phyloP scores from a whole-genome alignment of 2,797 vertebrate species.

The Epinephelus coioides region DNA sequence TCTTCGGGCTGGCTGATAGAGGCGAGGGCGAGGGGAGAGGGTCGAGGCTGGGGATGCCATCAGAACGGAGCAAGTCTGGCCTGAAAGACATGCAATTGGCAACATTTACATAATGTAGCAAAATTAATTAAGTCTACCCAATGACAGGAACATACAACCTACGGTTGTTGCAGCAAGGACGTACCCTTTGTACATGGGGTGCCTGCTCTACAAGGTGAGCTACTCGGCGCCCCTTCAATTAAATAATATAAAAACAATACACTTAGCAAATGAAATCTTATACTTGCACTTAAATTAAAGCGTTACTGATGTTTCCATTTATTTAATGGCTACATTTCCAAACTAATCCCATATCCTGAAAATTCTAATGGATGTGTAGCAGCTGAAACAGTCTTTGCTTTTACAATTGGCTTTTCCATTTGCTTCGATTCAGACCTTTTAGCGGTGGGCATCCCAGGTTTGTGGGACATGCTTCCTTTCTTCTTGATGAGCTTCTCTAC shows the following conservation, averaged over 20 bases:
- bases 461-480: constrained; percentile 92
- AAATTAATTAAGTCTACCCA: too few species aligned
- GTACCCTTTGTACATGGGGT: too few species aligned
- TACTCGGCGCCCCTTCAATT: too few species aligned
- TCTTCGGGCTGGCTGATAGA: constrained; percentile 94
- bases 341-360: background rate
- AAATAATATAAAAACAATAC: too few species aligned
- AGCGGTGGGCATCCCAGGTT: constrained; percentile 88
- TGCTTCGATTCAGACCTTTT: constrained; percentile 87
- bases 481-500: constrained; percentile 98
- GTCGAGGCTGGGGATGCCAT: constrained; percentile 93
- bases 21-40: constrained; percentile 90
- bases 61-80: constrained; percentile 94
- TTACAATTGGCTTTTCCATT: background rate
- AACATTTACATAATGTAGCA: background rate
- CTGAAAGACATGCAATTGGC: constrained; percentile 77
- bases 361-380: background rate
- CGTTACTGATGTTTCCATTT: too few species aligned
- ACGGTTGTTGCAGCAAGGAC: too few species aligned
- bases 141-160: too few species aligned
- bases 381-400: background rate
- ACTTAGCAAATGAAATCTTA: too few species aligned
- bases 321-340: background rate
- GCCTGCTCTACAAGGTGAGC: too few species aligned
- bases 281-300: too few species aligned